Conservation (phyloP, 2,113 vertebrate genomes). For the Phylloscopus trochiloides region DNA sequence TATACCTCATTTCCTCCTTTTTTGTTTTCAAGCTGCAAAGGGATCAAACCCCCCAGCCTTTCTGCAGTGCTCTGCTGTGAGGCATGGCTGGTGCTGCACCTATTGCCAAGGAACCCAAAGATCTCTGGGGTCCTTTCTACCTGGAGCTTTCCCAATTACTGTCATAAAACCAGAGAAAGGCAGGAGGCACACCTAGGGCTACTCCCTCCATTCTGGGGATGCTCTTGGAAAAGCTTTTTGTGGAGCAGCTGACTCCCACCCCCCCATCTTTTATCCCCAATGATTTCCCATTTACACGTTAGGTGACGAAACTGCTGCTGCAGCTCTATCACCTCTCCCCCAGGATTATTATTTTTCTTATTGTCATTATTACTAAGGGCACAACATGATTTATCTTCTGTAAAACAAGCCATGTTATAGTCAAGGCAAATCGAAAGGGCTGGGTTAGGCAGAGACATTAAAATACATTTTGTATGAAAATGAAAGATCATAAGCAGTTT, state of each 20-base stretch:
- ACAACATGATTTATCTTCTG: neutral
- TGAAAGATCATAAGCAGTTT: neutral
- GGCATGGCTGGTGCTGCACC: neutral
- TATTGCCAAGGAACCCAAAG: neutral
- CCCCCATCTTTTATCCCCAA: neutral
- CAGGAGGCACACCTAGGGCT: neutral
- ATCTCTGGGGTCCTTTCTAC: neutral
- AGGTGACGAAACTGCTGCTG: neutral
- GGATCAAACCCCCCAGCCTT: neutral
- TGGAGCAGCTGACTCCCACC: neutral
- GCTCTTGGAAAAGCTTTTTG: neutral
- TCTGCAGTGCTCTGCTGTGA: neutral
- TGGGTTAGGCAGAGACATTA: neutral
- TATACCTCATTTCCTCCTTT: rapidly evolving
- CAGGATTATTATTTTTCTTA: neutral
- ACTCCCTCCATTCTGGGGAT: neutral
- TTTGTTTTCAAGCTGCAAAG: neutral
- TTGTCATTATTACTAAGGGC: neutral
- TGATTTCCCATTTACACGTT: neutral
- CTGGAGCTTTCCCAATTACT: neutral
- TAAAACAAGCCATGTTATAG: neutral
- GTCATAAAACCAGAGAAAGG: neutral
- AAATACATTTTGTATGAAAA: conserved; percentile 15
- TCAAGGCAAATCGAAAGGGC: neutral
- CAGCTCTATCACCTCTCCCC: neutral